phyloP scores from a whole-genome alignment of 2,888 invertebrate species.

The Thalpophila matura region DNA sequence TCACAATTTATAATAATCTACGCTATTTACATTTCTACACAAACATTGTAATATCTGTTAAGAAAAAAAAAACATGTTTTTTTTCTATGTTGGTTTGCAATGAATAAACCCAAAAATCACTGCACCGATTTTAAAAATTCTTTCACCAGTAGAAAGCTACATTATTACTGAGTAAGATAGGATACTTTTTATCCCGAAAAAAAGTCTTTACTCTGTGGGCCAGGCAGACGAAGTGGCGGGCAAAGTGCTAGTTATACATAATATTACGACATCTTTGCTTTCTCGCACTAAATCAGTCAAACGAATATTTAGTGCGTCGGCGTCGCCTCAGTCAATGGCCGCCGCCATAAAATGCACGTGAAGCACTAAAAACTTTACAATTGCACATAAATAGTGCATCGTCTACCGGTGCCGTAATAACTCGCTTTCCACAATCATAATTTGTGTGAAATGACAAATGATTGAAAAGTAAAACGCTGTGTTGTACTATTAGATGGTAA shows the following conservation, averaged over 20 bases:
- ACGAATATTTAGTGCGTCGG: constrained; percentile 10
- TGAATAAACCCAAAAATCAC: too few relatives aligned
- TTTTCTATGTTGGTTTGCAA: too few relatives aligned
- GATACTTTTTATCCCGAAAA: too few relatives aligned
- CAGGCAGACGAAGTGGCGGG: too few relatives aligned
- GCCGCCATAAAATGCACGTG: constrained; percentile 41
- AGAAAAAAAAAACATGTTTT: too few relatives aligned
- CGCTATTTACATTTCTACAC: too few relatives aligned
- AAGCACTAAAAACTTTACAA: constrained; percentile 24
- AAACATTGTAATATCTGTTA: too few relatives aligned
- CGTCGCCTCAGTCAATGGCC: constrained; percentile 38
- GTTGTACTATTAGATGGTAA: constrained; percentile 3
- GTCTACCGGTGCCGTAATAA: constrained; percentile 11
- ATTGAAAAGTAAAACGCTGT: not conserved
- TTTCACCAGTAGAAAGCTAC: too few relatives aligned
- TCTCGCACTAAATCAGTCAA: constrained; percentile 1
- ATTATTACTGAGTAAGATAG: too few relatives aligned
- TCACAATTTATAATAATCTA: too few relatives aligned
- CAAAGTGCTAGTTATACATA: constrained; percentile 1
- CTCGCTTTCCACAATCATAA: not conserved
- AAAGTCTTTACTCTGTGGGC: too few relatives aligned
- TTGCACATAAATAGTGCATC: constrained; percentile 22
- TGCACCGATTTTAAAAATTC: too few relatives aligned
- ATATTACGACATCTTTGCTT: not conserved
- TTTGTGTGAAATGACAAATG: not conserved